Evolutionary conservation across 2,888 invertebrate genomes (phyloP).

Genomic region (Diplolepis rosae): DNA sequence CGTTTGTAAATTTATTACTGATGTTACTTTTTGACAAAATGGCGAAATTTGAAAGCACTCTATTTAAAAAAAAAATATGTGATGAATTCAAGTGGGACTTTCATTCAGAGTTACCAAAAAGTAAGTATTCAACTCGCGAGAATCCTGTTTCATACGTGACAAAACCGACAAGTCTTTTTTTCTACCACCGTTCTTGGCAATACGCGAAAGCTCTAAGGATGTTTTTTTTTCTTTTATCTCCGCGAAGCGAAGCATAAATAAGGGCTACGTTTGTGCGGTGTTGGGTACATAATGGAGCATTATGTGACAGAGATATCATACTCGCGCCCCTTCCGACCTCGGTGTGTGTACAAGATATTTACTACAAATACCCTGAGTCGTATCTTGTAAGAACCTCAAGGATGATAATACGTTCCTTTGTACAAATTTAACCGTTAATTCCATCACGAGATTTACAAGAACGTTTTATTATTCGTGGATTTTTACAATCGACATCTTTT

Average conservation of each 20-base stretch:
- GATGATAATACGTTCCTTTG: constrained; percentile 62
- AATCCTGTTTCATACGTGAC: constrained; percentile 32
- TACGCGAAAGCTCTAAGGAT: constrained; percentile 35
- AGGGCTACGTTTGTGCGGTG: constrained; percentile 64
- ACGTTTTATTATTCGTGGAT: background rate
- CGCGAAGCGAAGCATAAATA: constrained; percentile 64
- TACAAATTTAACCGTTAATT: constrained; percentile 44
- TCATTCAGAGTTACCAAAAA: constrained; percentile 4
- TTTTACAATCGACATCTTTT: background rate
- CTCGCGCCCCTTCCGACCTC: constrained; percentile 43
- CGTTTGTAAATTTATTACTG: no score
- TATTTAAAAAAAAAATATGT: background rate
- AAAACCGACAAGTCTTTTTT: constrained; percentile 16
- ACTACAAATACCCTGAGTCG: constrained; percentile 64
- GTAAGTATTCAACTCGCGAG: constrained; percentile 22
- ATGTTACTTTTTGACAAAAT: background rate
- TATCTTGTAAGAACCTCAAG: constrained; percentile 54
- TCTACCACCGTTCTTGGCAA: constrained; percentile 31
- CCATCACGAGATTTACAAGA: constrained; percentile 10
- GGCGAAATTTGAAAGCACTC: background rate
- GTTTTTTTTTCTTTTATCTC: constrained; percentile 61
- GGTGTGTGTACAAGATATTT: constrained; percentile 69
- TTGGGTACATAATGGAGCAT: constrained; percentile 68
- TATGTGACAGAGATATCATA: constrained; percentile 66
- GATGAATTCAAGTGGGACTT: constrained; percentile 18